phyloP scores from a whole-genome alignment of 2,797 vertebrate species.

The Dryobates pubescens region DNA sequence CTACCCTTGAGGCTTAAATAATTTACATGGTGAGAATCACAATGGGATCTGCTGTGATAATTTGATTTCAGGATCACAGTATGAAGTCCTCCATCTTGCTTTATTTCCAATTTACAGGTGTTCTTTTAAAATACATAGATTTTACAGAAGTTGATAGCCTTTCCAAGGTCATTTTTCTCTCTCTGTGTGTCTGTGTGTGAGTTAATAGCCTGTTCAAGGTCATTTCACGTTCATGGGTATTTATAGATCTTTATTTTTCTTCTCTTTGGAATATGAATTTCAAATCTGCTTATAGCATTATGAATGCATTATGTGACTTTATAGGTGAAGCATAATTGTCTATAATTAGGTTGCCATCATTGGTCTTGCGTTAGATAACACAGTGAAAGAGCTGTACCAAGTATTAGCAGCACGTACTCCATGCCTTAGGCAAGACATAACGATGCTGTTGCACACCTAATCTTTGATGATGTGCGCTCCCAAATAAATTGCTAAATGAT shows the following conservation, averaged over 20 bases:
- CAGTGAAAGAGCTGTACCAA: background rate
- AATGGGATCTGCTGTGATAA: slow-evolving; percentile 38
- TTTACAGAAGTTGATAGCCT: background rate
- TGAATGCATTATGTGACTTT: background rate
- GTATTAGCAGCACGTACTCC: background rate
- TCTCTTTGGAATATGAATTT: background rate
- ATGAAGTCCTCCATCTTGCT: background rate
- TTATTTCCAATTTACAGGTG: background rate
- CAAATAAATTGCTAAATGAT: slow-evolving; percentile 14
- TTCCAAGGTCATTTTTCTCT: background rate
- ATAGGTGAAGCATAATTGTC: background rate
- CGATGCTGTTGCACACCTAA: background rate
- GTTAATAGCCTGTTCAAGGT: background rate
- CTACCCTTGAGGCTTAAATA: slow-evolving; percentile 59
- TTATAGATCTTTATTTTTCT: background rate
- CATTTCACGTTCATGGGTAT: background rate
- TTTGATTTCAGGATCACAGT: slow-evolving; percentile 28
- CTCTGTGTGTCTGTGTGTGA: background rate
- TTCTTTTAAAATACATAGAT: background rate
- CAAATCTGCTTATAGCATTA: background rate
- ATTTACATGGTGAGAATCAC: slow-evolving; percentile 34
- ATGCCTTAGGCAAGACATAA: slow-evolving; percentile 14
- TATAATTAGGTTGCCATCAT: background rate
- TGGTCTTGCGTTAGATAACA: background rate
- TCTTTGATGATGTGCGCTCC: slow-evolving; percentile 32